A percentile compares a stretch with the other conserved stretches of the same genome.
Evolutionary conservation across 2,113 vertebrate species (phyloP).

Genomic region (Myiopsitta monachus): DNA sequence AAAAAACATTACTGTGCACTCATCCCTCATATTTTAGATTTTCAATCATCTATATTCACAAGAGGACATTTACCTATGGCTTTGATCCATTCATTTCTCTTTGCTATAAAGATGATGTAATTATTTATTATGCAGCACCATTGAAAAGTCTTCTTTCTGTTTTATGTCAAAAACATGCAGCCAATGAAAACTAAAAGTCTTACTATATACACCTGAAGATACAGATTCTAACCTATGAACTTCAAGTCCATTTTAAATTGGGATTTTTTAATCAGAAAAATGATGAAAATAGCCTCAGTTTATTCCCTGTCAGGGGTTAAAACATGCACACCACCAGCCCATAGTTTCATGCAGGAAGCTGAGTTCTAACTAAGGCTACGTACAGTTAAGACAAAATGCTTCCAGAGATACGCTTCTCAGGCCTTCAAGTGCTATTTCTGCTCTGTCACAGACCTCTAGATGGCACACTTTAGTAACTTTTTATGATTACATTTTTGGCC

Average conservation of each 20-base stretch:
- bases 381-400: background rate
- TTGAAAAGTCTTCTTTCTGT: constrained; percentile 28
- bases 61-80: background rate
- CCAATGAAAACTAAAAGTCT: constrained; percentile 24
- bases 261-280: background rate
- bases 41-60: background rate
- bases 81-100: constrained; percentile 14
- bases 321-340: background rate
- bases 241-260: background rate
- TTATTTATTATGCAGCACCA: constrained; percentile 13
- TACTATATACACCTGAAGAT: constrained; percentile 1
- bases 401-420: background rate
- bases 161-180: constrained; percentile 35
- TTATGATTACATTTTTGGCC: background rate
- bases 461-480: constrained; percentile 77
- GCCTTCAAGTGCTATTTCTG: background rate
- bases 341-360: background rate
- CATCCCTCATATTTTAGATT: background rate
- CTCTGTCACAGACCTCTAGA: constrained; percentile 68
- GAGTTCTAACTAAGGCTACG: background rate
- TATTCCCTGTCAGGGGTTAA: background rate
- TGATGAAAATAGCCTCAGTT: background rate
- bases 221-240: constrained; percentile 27
- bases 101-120: background rate
- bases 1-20: background rate